Conservation (phyloP, 1,140 invertebrate species). For the Listronotus oregonensis region DNA sequence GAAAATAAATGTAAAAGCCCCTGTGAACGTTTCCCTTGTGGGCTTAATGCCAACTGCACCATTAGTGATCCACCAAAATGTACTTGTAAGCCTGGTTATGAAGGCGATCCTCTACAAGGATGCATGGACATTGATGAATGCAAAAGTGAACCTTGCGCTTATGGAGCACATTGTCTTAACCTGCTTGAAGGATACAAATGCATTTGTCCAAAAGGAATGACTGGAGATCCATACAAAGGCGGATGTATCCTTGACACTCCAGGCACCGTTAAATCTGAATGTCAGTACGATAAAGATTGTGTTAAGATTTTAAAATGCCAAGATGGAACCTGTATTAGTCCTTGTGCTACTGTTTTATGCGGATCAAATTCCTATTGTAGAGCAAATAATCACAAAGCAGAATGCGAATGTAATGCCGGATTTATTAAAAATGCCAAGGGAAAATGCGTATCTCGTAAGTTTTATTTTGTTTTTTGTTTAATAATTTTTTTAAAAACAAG, state of each 20-base stretch:
- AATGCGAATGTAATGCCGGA: conserved; percentile 84
- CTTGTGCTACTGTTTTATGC: conserved; percentile 77
- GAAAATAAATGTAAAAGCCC: conserved; percentile 87
- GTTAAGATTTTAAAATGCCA: conserved; percentile 78
- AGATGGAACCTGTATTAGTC: conserved; percentile 77
- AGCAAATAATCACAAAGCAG: conserved; percentile 84
- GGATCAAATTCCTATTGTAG: conserved; percentile 86
- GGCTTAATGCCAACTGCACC: conserved; percentile 90
- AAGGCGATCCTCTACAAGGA: conserved; percentile 80
- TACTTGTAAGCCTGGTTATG: conserved; percentile 82
- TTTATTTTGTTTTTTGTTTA: too few species aligned
- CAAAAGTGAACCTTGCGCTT: conserved; percentile 76
- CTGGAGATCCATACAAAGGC: conserved; percentile 80
- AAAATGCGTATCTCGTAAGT: conserved; percentile 78
- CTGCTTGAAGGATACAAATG: conserved; percentile 83
- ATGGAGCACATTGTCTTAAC: conserved; percentile 85
- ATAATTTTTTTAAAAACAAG: too few species aligned
- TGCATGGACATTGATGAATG: conserved; percentile 87
- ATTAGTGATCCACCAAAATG: conserved; percentile 87
- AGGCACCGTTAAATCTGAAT: conserved; percentile 63
- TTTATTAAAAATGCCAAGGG: conserved; percentile 75
- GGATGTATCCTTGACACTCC: conserved; percentile 69
- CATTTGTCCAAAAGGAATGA: conserved; percentile 78
- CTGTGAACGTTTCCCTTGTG: conserved; percentile 85
- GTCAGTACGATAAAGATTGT: conserved; percentile 75